phyloP scores from a whole-genome alignment of 2,888 invertebrate species.

The Habrosyne pyritoides region DNA sequence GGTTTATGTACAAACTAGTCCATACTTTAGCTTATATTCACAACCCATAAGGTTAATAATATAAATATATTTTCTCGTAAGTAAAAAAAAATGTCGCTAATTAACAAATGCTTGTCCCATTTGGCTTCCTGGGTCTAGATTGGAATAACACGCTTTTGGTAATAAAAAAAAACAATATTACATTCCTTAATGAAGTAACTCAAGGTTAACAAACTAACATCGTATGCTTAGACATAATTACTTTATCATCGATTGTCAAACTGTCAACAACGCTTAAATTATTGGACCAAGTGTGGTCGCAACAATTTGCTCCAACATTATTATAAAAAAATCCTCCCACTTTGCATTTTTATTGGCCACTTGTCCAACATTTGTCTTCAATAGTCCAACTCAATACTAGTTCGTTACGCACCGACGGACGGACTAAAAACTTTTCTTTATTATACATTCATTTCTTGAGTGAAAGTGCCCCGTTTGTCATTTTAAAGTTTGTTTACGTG shows the following conservation, averaged over 20 bases:
- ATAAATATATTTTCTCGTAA: too few relatives aligned
- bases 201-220: neutral
- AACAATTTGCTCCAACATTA: slow-evolving; percentile 2
- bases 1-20: too few relatives aligned
- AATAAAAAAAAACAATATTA: too few relatives aligned
- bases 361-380: slow-evolving; percentile 23
- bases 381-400: slow-evolving; percentile 4
- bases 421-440: slow-evolving; percentile 53
- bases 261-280: slow-evolving; percentile 2
- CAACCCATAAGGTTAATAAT: too few relatives aligned
- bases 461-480: slow-evolving; percentile 72
- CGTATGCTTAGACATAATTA: neutral
- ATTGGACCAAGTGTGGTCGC: neutral
- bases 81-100: too few relatives aligned
- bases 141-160: too few relatives aligned
- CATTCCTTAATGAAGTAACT: neutral
- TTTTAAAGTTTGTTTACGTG: slow-evolving; percentile 67
- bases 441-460: slow-evolving; percentile 63
- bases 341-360: slow-evolving; percentile 44
- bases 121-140: too few relatives aligned
- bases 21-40: too few relatives aligned
- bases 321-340: slow-evolving; percentile 25
- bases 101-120: too few relatives aligned
- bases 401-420: slow-evolving; percentile 49
- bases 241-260: neutral